Base-by-base conservation (phyloP, 2,113 vertebrate genomes). In the Esox niger region DNA sequence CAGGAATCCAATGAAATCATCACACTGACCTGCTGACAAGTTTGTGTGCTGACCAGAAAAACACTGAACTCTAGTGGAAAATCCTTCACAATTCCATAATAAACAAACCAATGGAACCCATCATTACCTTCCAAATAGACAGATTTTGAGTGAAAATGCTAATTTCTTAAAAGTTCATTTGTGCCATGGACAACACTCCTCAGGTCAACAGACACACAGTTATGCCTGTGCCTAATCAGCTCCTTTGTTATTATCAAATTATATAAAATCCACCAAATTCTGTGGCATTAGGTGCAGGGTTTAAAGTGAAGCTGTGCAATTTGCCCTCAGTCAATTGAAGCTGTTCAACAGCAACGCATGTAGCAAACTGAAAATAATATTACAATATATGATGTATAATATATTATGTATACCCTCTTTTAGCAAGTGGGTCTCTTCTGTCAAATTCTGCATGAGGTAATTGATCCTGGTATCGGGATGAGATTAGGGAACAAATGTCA, bases 61-160 rank as follows among this genome's bases (percentile, higher is more conserved):
- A 89, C 75, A 87, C 86, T 86, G 88, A 85, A 84, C 88, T 81
- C 88, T 87, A 80, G 77, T 88, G 88, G 88, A 82, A 79, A 67
- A 23, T 76, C 31, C 75, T 87, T 83, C 65, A 86, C 87, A 84
- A 69, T 59, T 63, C 55, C 52, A 2, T 27, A 27, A 49, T 5
- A n/a, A 47, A 7, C 26, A 30, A 15, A 59, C 35, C 5, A 11
- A 38, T 11, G 35, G 35, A n/a, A n/a, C n/a, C n/a, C n/a, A n/a
- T n/a, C n/a, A n/a, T n/a, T n/a, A n/a, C n/a, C n/a, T n/a, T n/a
- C n/a, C n/a, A n/a, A n/a, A n/a, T n/a, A 56, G 54, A 21, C 20
- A 56, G 54, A 25, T 25, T 4, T 25, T 26, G 55, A 13, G 10
- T 4, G 3, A 25, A 10, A 11, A 9, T 25, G 55, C 23, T 26